phyloP scores from a whole-genome alignment of 2,888 invertebrate species.

The Augochlorella aurata region DNA sequence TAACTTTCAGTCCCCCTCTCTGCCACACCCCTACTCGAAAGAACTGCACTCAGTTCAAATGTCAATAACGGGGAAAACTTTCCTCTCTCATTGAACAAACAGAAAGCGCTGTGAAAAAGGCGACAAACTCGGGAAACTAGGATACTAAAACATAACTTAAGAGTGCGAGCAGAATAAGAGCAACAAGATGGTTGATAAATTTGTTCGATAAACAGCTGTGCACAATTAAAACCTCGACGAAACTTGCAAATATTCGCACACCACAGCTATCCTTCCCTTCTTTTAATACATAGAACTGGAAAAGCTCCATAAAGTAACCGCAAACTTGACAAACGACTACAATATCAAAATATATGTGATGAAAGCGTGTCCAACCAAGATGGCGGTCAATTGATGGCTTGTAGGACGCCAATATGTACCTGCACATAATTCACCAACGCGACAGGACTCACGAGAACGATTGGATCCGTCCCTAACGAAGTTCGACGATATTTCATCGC shows the following conservation, averaged over 20 bases:
- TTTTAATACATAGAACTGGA: background rate
- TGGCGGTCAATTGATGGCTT: background rate
- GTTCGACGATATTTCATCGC: conserved; percentile 8
- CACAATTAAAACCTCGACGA: background rate
- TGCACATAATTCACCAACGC: background rate
- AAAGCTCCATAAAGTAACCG: background rate
- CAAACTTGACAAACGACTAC: background rate
- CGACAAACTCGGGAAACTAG: background rate
- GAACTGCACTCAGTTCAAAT: too few relatives aligned
- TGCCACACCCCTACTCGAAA: too few relatives aligned
- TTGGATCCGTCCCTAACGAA: conserved; percentile 1
- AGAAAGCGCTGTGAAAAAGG: too few relatives aligned
- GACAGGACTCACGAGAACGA: background rate
- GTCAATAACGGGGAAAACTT: too few relatives aligned
- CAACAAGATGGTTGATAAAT: background rate
- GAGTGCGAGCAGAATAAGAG: background rate
- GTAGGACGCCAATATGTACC: background rate
- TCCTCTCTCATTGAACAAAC: too few relatives aligned
- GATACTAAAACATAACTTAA: background rate
- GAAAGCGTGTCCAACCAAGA: background rate
- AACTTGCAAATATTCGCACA: background rate
- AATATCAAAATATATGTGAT: background rate
- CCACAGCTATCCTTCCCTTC: too few relatives aligned
- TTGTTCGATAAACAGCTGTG: background rate
- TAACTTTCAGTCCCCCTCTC: too few relatives aligned